Percentiles rank a stretch among this genome's conserved stretches.
These are phyloP conservation scores for Atractosteus spatula DNA, from an alignment of 2,113 vertebrate species.

Conservation along the genomic window DNA sequence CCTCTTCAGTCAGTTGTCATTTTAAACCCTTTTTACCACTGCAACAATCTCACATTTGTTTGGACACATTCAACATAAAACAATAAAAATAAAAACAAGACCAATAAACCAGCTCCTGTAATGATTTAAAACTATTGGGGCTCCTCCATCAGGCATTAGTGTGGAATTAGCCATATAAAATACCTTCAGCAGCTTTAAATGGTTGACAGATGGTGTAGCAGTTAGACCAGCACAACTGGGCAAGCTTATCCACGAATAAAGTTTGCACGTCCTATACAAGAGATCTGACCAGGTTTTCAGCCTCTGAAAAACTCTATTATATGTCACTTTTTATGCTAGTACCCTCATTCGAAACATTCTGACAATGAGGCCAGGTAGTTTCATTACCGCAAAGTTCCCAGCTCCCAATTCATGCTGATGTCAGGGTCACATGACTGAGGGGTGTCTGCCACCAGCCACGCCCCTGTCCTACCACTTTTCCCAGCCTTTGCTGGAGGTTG, in stretches of 20 bases:
- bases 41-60: too few species aligned
- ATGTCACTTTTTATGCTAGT: not conserved
- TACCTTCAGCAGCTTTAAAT: conserved; percentile 51
- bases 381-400: too few species aligned
- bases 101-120: too few species aligned
- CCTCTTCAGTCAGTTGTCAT: too few species aligned
- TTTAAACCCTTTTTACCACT: too few species aligned
- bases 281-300: conserved; percentile 5
- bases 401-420: not conserved
- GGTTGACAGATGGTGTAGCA: conserved; percentile 20
- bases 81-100: too few species aligned
- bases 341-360: too few species aligned
- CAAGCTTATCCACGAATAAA: conserved; percentile 40
- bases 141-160: too few species aligned
- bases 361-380: too few species aligned
- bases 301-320: conserved; percentile 5
- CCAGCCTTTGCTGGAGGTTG: not conserved
- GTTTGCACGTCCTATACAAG: not conserved
- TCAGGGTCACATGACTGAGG: not conserved
- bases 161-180: conserved; percentile 24
- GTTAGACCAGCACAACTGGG: conserved; percentile 44
- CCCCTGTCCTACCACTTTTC: not conserved
- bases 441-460: not conserved
- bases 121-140: too few species aligned
- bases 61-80: too few species aligned